Conservation (phyloP, 2,797 vertebrate species). For the Melanotaenia parkinsoni region DNA sequence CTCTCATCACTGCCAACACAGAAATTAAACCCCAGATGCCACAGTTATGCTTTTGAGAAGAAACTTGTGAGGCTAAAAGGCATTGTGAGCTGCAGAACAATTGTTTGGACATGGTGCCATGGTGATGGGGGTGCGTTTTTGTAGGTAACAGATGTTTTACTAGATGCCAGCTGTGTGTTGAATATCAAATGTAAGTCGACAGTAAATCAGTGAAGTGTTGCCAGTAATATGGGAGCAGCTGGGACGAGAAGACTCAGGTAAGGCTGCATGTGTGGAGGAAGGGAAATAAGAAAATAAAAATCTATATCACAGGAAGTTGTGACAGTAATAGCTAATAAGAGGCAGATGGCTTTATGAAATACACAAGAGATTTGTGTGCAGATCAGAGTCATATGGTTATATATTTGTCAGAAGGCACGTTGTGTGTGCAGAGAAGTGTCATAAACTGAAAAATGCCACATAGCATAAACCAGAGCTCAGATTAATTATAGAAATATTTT, state of each 20-base stretch:
- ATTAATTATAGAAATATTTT: background rate
- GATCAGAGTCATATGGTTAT: background rate
- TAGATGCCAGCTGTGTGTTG: slow-evolving; percentile 47
- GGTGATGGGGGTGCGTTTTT: background rate
- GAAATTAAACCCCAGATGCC: background rate
- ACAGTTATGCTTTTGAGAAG: background rate
- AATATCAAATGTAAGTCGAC: slow-evolving; percentile 46
- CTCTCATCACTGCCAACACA: background rate
- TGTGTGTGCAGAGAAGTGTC: background rate
- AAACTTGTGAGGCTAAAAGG: background rate
- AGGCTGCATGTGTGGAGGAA: slow-evolving; percentile 16
- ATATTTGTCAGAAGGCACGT: background rate
- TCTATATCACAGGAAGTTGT: background rate
- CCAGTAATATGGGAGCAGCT: slow-evolving; percentile 49
- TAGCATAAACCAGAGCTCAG: background rate
- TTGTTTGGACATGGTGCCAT: slow-evolving; percentile 1
- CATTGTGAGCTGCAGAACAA: slow-evolving; percentile 11
- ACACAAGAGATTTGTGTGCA: background rate
- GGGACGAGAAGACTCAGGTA: slow-evolving; percentile 16
- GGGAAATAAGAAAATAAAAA: slow-evolving; percentile 14
- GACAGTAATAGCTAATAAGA: slow-evolving; percentile 1
- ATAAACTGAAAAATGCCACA: background rate
- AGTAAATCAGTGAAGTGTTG: slow-evolving; percentile 41
- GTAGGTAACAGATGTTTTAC: slow-evolving; percentile 52
- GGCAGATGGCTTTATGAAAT: slow-evolving; percentile 2